Conservation (phyloP, 2,797 vertebrate species). For the Tokudaia muenninki region DNA sequence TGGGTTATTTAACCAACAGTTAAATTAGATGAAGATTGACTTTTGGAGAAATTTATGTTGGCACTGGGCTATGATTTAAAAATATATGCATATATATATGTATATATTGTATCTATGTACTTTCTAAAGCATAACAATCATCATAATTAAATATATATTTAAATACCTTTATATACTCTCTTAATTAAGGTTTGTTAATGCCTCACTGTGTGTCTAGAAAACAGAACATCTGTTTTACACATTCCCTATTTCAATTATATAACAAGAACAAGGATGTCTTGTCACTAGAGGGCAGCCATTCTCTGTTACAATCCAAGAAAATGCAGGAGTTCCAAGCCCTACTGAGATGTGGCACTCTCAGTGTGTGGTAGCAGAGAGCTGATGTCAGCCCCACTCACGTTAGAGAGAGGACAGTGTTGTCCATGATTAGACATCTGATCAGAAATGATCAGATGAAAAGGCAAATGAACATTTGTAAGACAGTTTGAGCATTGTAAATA, state of each 20-base stretch:
- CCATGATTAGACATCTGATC: conserved; percentile 80
- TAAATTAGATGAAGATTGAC: conserved; percentile 18
- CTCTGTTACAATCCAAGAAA: conserved; percentile 84
- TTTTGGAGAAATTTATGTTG: conserved; percentile 4
- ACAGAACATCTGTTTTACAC: conserved; percentile 72
- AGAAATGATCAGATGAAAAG: conserved; percentile 78
- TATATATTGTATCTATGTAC: not conserved
- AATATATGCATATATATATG: not conserved
- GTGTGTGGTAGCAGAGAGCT: conserved; percentile 66
- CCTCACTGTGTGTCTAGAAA: conserved; percentile 28
- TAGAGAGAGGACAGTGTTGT: conserved; percentile 82
- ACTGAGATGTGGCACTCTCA: conserved; percentile 49
- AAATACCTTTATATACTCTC: not conserved
- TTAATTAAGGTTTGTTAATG: not conserved
- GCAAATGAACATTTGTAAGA: conserved; percentile 43
- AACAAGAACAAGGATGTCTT: conserved; percentile 80
- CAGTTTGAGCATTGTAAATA: conserved; percentile 51
- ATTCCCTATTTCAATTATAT: conserved; percentile 61
- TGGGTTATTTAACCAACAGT: not conserved
- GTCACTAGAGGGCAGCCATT: conserved; percentile 91
- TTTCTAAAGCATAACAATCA: conserved; percentile 12
- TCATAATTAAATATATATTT: conserved; percentile 6
- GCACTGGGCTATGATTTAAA: not conserved
- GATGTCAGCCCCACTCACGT: conserved; percentile 85
- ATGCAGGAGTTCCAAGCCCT: conserved; percentile 67